A percentile compares a stretch with the other conserved stretches of the same genome.
These are phyloP conservation scores for Euproctis similis DNA, from an alignment of 2,888 invertebrate genomes.

Conservation along the genomic window DNA sequence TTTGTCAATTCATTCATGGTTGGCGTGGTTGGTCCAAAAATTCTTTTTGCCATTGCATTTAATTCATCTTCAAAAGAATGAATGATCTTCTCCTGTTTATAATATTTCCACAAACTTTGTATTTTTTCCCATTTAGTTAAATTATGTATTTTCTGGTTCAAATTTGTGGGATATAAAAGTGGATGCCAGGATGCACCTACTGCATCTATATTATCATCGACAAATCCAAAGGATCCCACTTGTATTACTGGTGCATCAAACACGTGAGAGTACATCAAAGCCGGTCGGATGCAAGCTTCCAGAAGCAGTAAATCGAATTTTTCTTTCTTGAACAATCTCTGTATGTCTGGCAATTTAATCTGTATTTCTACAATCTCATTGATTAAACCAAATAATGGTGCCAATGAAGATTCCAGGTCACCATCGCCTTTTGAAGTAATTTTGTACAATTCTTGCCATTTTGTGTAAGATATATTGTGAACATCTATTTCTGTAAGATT, in stretches of 20 bases:
- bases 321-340: constrained; percentile 6
- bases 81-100: constrained; percentile 6
- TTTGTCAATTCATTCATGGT: constrained; percentile 9
- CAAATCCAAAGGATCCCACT: constrained; percentile 34
- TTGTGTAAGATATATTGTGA: constrained; percentile 28
- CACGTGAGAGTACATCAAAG: constrained; percentile 29
- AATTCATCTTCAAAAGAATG: constrained; percentile 9
- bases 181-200: constrained; percentile 31
- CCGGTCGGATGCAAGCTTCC: constrained; percentile 28
- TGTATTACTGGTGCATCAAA: constrained; percentile 39
- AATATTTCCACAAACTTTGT: constrained; percentile 13
- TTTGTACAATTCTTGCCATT: constrained; percentile 12
- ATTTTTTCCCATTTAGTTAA: constrained; percentile 31
- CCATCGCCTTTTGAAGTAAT: neutral
- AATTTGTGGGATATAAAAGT: constrained; percentile 23
- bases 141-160: constrained; percentile 20
- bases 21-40: constrained; percentile 24
- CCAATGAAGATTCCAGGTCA: neutral
- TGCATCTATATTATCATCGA: constrained; percentile 13
- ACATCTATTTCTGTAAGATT: constrained; percentile 49
- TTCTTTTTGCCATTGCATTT: constrained; percentile 13
- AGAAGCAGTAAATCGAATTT: constrained; percentile 31
- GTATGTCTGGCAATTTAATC: constrained; percentile 2
- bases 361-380: neutral
- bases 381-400: neutral